Base-by-base conservation (phyloP, 2,888 invertebrate genomes). In the Drosophila engyochracea region DNA sequence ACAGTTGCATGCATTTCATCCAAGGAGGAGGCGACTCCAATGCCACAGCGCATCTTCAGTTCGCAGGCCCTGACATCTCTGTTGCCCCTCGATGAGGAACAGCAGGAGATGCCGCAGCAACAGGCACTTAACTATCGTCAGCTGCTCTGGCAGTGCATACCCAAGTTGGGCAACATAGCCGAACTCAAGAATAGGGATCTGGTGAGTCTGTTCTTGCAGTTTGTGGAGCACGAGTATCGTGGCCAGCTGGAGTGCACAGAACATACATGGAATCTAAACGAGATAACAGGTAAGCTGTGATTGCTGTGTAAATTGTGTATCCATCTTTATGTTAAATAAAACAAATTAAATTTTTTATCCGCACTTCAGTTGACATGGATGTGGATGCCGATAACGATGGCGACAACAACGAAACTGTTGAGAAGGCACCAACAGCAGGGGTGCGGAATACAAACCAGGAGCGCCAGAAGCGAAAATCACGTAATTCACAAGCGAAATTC, bases 181-280 rank as follows among this genome's bases (percentile, higher is more conserved):
- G 98, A 98, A 93, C 94, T 95, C 1, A 97, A 96, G 92, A 98
- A 98, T 85, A 95, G 96, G 58, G 96, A 97, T 91, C 93, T 98
- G 25, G 96, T 97, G 0, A 95, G 96, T 6, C 89, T 98, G n/a
- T 96, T 99, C 82, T 94, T 98, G 60, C 94, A 95, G 72, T 98
- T 98, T 91, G 95, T 92, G 44, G 93, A 94, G 85, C 93, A 94
- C 70, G 95, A 97, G 94, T 95, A 96, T 93, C 94, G 95, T 89
- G 94, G 94, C 74, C 93, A 95, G 0, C 94, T 95, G 88, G 94
- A 95, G 31, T 95, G 95, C 66, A 94, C 94, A 51, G 94, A 95
- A 5, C 92, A 94, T 67, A 94, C 93, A 1, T 95, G 95, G 93
- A 95, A 95, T 85, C 94, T 96, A 90, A 92, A 93, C 28, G 91